A percentile compares a stretch with the other conserved stretches of the same genome.
phyloP scores from a whole-genome alignment of 1,140 invertebrate genomes.

The Sarcophaga bullata region DNA sequence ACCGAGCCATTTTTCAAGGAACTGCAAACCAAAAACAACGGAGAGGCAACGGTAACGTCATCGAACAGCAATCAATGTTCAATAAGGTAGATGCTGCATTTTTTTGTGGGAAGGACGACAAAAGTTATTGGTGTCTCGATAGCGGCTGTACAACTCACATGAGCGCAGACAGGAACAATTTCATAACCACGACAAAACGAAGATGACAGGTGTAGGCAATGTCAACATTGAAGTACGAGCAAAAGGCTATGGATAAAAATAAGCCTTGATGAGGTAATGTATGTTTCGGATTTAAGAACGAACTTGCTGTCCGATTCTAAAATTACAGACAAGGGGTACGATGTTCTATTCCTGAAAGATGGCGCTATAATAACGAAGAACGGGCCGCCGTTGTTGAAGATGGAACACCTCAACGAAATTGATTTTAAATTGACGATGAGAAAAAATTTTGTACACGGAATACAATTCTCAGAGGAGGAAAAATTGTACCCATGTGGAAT shows the following conservation, averaged over 20 bases:
- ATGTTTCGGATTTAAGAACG: slow-evolving; percentile 39
- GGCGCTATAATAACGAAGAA: slow-evolving; percentile 27
- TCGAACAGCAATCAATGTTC: neutral
- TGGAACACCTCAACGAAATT: slow-evolving; percentile 39
- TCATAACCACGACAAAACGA: neutral
- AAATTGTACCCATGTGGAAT: slow-evolving; percentile 8
- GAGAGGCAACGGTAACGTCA: neutral
- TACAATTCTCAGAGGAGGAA: slow-evolving; percentile 7
- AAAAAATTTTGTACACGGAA: slow-evolving; percentile 31
- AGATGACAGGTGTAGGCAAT: slow-evolving; percentile 29
- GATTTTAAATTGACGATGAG: slow-evolving; percentile 31
- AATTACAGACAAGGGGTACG: slow-evolving; percentile 30
- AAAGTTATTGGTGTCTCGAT: slow-evolving; percentile 16
- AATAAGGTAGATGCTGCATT: neutral
- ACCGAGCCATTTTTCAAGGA: slow-evolving; percentile 10
- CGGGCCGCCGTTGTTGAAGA: neutral
- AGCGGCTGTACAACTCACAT: slow-evolving; percentile 30
- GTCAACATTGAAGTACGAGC: slow-evolving; percentile 22
- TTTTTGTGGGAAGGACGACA: neutral
- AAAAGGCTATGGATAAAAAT: slow-evolving; percentile 15
- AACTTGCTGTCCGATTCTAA: slow-evolving; percentile 40
- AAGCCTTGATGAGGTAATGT: slow-evolving; percentile 28
- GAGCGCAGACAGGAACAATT: slow-evolving; percentile 8
- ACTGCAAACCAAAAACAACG: slow-evolving; percentile 21
- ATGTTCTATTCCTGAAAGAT: slow-evolving; percentile 35